Conservation (phyloP, 2,113 vertebrate species). For the Barnardius zonarius region DNA sequence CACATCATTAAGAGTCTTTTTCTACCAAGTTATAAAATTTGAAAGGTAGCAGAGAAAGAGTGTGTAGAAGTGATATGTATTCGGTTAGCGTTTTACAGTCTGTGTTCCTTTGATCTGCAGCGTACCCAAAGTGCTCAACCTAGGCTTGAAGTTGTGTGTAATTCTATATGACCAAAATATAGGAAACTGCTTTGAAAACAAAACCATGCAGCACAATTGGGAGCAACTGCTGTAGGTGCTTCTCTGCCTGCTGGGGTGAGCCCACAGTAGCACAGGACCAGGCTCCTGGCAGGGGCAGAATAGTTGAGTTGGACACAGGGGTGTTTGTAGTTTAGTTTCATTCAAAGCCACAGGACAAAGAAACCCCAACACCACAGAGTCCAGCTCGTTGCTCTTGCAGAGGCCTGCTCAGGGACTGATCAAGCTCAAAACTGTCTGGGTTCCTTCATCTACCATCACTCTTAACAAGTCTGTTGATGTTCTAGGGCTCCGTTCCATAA, state of each 20-base stretch:
- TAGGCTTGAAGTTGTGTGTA: not conserved
- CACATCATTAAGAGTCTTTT: not conserved
- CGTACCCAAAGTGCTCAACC: not conserved
- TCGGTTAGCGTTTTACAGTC: not conserved
- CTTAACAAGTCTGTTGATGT: not conserved
- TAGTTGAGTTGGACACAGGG: accelerated
- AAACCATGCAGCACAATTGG: not conserved
- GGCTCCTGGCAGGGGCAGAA: not conserved
- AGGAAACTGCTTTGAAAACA: not conserved
- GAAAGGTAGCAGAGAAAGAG: not conserved
- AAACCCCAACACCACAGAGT: not conserved
- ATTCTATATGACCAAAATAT: not conserved
- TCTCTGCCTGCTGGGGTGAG: not conserved
- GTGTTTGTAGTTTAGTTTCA: not conserved
- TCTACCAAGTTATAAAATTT: not conserved
- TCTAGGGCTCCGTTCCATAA: not conserved
- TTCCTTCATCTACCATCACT: not conserved
- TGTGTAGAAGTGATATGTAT: accelerated
- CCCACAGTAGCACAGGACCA: not conserved
- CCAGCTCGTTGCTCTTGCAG: accelerated
- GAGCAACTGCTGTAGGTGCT: not conserved
- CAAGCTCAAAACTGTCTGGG: not conserved
- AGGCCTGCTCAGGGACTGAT: not conserved
- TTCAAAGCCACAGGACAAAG: not conserved
- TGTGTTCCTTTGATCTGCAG: not conserved